phyloP scores from a whole-genome alignment of 1,140 invertebrate genomes.

The Idris sp. region DNA sequence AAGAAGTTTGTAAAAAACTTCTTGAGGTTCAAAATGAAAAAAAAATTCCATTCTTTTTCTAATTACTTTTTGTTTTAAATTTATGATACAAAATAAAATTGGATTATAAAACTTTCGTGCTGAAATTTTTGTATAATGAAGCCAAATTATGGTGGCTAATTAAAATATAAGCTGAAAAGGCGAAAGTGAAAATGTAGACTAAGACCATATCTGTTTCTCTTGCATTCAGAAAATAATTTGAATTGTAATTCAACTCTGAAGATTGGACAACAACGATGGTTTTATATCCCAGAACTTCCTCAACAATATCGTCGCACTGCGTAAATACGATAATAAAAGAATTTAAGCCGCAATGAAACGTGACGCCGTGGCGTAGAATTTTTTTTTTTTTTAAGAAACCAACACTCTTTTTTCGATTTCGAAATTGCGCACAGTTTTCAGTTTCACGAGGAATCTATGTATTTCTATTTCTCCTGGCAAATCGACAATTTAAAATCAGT shows the following conservation, averaged over 20 bases:
- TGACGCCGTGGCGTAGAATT: constrained; percentile 42
- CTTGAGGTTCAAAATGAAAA: too few species aligned
- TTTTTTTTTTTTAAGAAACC: constrained; percentile 55
- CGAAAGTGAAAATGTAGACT: constrained; percentile 45
- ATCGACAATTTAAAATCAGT: too few species aligned
- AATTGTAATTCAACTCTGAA: constrained; percentile 24
- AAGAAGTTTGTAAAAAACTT: too few species aligned
- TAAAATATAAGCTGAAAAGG: constrained; percentile 38
- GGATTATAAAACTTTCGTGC: constrained; percentile 6
- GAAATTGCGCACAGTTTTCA: neutral
- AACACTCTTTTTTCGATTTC: constrained; percentile 25
- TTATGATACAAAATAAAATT: constrained; percentile 15
- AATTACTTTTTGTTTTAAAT: constrained; percentile 26
- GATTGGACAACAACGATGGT: constrained; percentile 28
- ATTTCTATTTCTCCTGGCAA: too few species aligned
- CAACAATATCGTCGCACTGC: constrained; percentile 50
- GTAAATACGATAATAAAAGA: constrained; percentile 54
- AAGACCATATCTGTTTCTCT: constrained; percentile 13
- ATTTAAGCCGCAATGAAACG: constrained; percentile 50
- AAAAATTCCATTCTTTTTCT: too few species aligned
- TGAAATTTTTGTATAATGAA: constrained; percentile 27
- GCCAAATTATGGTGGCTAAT: constrained; percentile 28
- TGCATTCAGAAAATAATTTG: constrained; percentile 20
- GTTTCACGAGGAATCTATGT: too few species aligned
- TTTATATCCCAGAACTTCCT: too few species aligned